Evolutionary conservation across 2,113 vertebrate genomes (phyloP).

Genomic region (Theropithecus gelada): DNA sequence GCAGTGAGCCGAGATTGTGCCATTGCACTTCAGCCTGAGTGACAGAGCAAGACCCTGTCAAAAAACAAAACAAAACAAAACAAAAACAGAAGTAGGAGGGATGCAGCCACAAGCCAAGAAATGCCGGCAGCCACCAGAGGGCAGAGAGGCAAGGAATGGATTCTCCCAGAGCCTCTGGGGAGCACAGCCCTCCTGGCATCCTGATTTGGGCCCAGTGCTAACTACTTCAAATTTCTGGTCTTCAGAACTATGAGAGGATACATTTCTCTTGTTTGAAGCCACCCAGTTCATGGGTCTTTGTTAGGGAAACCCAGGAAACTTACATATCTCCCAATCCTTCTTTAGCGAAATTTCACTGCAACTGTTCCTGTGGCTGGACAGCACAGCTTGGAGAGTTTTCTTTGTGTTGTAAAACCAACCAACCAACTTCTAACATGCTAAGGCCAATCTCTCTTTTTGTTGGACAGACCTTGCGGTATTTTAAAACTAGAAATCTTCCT

Average conservation of each 20-base stretch:
- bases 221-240: background rate
- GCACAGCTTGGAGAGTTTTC: background rate
- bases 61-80: too few relatives aligned
- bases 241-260: background rate
- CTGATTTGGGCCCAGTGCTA: background rate
- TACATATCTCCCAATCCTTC: too few relatives aligned
- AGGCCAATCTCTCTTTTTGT: background rate
- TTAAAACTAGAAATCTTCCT: background rate
- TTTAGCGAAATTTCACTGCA: background rate
- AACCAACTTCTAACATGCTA: accelerated
- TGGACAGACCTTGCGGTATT: too few relatives aligned
- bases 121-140: accelerated
- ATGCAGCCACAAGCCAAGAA: background rate
- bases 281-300: background rate
- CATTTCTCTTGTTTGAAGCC: background rate
- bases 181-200: accelerated
- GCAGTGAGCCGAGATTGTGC: too few relatives aligned
- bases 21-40: too few relatives aligned
- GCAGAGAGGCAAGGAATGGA: too few relatives aligned
- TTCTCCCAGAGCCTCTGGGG: accelerated
- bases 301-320: background rate
- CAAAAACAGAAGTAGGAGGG: too few relatives aligned
- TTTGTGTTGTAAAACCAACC: accelerated
- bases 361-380: accelerated
- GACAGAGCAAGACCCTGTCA: too few relatives aligned